Evolutionary conservation across 2,888 invertebrate genomes (phyloP).

Genomic region (Drosophila flavopinicola): DNA sequence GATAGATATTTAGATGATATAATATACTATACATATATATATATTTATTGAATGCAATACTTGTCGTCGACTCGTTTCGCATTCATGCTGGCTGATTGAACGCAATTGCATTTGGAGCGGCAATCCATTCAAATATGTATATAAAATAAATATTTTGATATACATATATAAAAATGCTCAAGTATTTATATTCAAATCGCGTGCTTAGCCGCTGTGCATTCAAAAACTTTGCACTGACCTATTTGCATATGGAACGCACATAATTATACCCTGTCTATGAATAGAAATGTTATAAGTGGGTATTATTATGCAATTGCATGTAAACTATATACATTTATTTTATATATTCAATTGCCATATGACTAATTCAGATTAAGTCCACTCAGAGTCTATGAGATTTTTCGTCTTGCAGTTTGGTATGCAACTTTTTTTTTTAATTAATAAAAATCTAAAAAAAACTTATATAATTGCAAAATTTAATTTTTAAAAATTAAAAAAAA

Average conservation of each 20-base stretch:
- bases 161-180: slow-evolving; percentile 26
- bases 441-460: no score
- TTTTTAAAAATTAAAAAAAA: no score
- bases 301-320: no score
- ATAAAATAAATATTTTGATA: slow-evolving; percentile 33
- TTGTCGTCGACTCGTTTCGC: slow-evolving; percentile 29
- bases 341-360: no score
- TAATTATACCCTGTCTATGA: slow-evolving; percentile 15
- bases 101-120: slow-evolving; percentile 71
- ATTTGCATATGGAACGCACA: slow-evolving; percentile 24
- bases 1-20: slow-evolving; percentile 25
- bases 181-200: slow-evolving; percentile 56
- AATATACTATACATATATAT: slow-evolving; percentile 7
- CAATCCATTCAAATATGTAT: slow-evolving; percentile 55
- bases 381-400: no score
- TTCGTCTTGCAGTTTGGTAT: no score
- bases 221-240: slow-evolving; percentile 41
- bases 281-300: no score
- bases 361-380: no score
- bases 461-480: no score
- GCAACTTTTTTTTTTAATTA: neutral
- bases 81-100: slow-evolving; percentile 61
- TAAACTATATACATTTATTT: no score
- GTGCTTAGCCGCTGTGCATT: slow-evolving; percentile 38
- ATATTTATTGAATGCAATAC: slow-evolving; percentile 35